A percentile compares a stretch with the other conserved stretches of the same genome.
Evolutionary conservation across 2,888 invertebrate genomes (phyloP).

Genomic region (Ethmia dodecea): DNA sequence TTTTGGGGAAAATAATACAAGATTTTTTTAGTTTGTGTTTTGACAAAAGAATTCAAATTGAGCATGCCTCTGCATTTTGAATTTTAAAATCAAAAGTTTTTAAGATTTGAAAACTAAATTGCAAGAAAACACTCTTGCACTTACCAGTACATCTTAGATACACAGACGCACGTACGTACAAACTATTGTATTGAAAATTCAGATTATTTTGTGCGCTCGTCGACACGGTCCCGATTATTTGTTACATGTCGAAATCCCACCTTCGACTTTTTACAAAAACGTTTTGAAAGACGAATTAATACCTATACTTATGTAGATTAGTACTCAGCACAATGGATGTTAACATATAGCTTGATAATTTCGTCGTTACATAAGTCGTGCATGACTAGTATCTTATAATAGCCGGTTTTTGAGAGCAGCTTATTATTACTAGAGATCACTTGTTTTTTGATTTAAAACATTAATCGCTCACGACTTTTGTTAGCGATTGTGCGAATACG

Average conservation of each 20-base stretch:
- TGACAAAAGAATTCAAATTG: not conserved
- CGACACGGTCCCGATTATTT: constrained; percentile 31
- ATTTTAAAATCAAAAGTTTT: not conserved
- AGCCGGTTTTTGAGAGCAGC: constrained; percentile 40
- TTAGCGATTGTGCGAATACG: constrained; percentile 51
- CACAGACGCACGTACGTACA: constrained; percentile 27
- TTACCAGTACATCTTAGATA: constrained; percentile 30
- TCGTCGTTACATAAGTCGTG: constrained; percentile 61
- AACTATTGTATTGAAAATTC: constrained; percentile 60
- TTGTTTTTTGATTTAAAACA: constrained; percentile 31
- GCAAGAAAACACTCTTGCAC: constrained; percentile 27
- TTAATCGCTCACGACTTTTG: constrained; percentile 66
- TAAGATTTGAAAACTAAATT: constrained; percentile 6
- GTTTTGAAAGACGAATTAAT: constrained; percentile 73
- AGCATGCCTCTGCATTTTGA: not conserved
- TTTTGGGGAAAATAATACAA: no score
- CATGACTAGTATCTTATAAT: constrained; percentile 57
- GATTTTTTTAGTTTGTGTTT: not conserved
- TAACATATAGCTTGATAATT: constrained; percentile 67
- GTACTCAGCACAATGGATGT: constrained; percentile 64
- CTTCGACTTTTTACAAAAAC: constrained; percentile 62
- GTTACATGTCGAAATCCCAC: constrained; percentile 49
- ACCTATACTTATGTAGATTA: constrained; percentile 76
- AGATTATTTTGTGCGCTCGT: constrained; percentile 37
- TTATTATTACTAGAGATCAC: constrained; percentile 56